These are phyloP conservation scores for Drosophila maculinotata DNA, from an alignment of 2,888 invertebrate genomes.

Conservation along the genomic window DNA sequence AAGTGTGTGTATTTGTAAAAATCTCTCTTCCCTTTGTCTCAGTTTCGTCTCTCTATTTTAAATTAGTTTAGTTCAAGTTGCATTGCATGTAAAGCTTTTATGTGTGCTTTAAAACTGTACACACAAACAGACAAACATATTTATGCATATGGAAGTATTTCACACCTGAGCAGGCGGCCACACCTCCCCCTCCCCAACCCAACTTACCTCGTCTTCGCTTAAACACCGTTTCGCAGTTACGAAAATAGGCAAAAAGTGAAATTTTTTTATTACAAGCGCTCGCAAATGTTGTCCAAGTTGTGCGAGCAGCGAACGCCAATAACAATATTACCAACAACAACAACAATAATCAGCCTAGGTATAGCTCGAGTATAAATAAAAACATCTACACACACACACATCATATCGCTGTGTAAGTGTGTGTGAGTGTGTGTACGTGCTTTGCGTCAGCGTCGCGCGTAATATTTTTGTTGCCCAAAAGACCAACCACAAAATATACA, in stretches of 20 bases:
- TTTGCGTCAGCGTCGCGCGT: conserved; percentile 66
- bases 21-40: neutral
- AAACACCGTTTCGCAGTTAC: conserved; percentile 33
- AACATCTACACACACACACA: conserved; percentile 35
- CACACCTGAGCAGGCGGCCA: conserved; percentile 55
- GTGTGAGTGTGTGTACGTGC: conserved; percentile 62
- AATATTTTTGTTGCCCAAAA: conserved; percentile 42
- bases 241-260: conserved; percentile 71
- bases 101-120: conserved; percentile 5
- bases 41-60: neutral
- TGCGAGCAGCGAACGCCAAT: conserved; percentile 28
- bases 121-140: conserved; percentile 4
- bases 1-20: neutral
- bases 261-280: conserved; percentile 53
- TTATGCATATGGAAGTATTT: conserved; percentile 29
- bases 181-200: conserved; percentile 43
- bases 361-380: conserved; percentile 59
- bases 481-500: conserved; percentile 28
- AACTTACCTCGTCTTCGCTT: conserved; percentile 23
- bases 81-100: conserved; percentile 7
- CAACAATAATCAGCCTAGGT: conserved; percentile 42
- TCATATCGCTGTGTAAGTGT: conserved; percentile 4
- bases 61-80: conserved; percentile 20
- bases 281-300: conserved; percentile 55
- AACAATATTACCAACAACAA: conserved; percentile 35